These are phyloP conservation scores for Chaenogobius annularis DNA, from an alignment of 2,113 vertebrate genomes.

Conservation along the genomic window DNA sequence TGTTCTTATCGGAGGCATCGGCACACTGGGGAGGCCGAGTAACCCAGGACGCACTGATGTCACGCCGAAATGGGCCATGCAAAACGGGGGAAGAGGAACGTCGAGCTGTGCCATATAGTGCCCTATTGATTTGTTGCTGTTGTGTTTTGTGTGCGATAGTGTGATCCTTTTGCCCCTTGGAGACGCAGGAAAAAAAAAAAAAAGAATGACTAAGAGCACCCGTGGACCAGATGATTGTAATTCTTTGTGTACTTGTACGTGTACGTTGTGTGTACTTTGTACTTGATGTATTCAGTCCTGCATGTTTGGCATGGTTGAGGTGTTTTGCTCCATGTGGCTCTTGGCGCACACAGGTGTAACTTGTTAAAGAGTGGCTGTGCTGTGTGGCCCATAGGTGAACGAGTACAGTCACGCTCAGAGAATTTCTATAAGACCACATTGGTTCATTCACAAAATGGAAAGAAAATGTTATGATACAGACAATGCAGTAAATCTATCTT, in stretches of 20 bases:
- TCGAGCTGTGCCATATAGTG: neutral
- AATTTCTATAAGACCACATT: neutral
- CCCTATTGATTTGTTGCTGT: constrained; percentile 11
- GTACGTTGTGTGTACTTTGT: constrained; percentile 16
- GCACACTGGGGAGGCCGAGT: constrained; percentile 78
- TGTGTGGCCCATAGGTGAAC: constrained; percentile 4
- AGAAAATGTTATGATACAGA: neutral
- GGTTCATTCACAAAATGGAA: neutral
- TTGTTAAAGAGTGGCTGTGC: constrained; percentile 1
- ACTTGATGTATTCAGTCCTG: constrained; percentile 13
- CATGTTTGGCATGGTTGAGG: constrained; percentile 15
- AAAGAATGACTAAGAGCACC: constrained; percentile 53
- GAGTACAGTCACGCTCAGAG: neutral
- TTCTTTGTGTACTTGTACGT: constrained; percentile 4
- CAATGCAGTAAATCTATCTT: neutral
- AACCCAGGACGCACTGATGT: constrained; percentile 82
- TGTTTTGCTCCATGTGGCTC: constrained; percentile 21
- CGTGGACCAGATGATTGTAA: constrained; percentile 48
- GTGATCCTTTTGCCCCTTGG: constrained; percentile 25
- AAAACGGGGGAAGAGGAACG: constrained; percentile 18
- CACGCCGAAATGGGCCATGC: constrained; percentile 72
- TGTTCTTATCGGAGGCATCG: constrained; percentile 78
- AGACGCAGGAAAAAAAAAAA: constrained; percentile 40
- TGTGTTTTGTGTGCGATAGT: constrained; percentile 16
- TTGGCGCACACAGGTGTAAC: constrained; percentile 31